Evolutionary conservation across 1,140 invertebrate genomes (phyloP).

Genomic region (Diorhabda elongata): DNA sequence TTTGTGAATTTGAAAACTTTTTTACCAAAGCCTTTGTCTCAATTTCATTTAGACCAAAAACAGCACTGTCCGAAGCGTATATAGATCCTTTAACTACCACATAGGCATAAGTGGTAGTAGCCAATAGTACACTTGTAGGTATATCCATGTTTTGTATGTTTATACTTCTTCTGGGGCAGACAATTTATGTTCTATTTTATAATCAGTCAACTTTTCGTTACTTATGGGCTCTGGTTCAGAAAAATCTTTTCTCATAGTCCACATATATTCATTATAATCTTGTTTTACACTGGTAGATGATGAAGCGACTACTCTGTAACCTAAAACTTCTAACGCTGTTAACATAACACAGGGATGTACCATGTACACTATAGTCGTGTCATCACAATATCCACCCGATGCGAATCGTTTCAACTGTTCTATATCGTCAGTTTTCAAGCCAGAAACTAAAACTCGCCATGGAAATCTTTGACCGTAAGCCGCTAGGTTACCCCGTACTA

Average conservation of each 20-base stretch:
- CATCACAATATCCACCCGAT: conserved; percentile 74
- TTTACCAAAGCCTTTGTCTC: conserved; percentile 63
- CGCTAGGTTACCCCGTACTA: conserved; percentile 79
- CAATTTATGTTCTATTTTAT: conserved; percentile 13
- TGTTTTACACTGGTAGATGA: conserved; percentile 79
- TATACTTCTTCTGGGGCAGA: conserved; percentile 17
- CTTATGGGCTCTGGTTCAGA: conserved; percentile 65
- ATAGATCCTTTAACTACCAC: conserved; percentile 73
- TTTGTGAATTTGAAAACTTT: conserved; percentile 58
- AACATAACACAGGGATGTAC: conserved; percentile 83
- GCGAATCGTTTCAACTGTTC: conserved; percentile 74
- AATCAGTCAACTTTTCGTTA: not conserved
- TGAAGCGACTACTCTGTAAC: conserved; percentile 80
- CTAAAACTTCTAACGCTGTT: conserved; percentile 75
- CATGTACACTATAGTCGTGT: conserved; percentile 74
- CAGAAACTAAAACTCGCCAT: conserved; percentile 78
- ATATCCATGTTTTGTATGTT: conserved; percentile 38
- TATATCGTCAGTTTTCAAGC: conserved; percentile 77
- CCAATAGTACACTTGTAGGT: conserved; percentile 42
- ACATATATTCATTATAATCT: conserved; percentile 86
- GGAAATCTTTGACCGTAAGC: conserved; percentile 79
- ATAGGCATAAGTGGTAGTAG: conserved; percentile 59
- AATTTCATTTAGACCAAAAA: conserved; percentile 67
- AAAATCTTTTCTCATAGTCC: conserved; percentile 87
- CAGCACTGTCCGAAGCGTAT: conserved; percentile 64